A percentile compares a stretch with the other conserved stretches of the same genome.
Conservation (phyloP, 1,140 invertebrate species). For the Ostrea edulis region DNA sequence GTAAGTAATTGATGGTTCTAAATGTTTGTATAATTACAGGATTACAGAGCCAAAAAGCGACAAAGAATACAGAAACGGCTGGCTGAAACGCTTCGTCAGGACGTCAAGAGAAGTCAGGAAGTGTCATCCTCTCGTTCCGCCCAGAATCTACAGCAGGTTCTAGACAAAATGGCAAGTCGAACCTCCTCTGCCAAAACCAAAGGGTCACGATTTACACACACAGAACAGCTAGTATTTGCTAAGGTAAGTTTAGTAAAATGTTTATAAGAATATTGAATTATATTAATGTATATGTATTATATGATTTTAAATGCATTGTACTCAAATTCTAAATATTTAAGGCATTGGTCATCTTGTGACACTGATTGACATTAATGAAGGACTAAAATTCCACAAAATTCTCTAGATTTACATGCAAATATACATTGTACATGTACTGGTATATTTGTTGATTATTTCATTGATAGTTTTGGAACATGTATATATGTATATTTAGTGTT, state of each 20-base stretch:
- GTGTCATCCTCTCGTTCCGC: constrained; percentile 46
- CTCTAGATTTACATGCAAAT: no score
- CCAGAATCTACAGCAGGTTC: constrained; percentile 72
- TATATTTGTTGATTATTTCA: no score
- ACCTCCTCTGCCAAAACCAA: constrained; percentile 68
- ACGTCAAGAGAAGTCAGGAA: constrained; percentile 66
- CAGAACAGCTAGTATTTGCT: constrained; percentile 79
- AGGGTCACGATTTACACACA: constrained; percentile 79
- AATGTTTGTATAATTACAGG: constrained; percentile 59
- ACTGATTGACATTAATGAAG: background rate
- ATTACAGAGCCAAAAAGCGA: constrained; percentile 74
- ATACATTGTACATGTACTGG: no score
- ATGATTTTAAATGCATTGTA: background rate
- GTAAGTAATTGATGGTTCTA: no score
- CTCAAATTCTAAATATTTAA: background rate
- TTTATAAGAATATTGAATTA: background rate
- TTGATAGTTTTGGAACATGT: no score
- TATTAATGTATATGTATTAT: background rate
- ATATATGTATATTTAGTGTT: background rate
- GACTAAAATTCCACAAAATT: background rate
- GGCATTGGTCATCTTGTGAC: background rate
- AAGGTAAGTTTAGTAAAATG: constrained; percentile 66
- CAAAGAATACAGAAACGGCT: constrained; percentile 71
- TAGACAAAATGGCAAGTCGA: constrained; percentile 67
- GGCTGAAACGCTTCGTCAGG: constrained; percentile 71